Conservation (phyloP, 2,797 vertebrate species). For the Diglossa cyanea region DNA sequence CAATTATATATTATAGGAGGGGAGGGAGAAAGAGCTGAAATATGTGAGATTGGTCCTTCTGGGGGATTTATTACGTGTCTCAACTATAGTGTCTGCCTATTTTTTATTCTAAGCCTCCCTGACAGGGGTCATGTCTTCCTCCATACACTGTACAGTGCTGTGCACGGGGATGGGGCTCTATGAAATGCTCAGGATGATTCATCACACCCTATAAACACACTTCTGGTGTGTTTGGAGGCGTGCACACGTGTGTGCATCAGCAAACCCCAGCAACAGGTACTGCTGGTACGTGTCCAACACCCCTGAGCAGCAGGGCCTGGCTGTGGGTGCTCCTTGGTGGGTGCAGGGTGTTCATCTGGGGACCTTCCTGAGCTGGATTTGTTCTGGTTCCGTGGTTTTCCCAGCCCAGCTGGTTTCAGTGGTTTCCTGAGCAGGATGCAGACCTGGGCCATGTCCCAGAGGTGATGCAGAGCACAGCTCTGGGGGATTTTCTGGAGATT, state of each 20-base stretch:
- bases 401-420: background rate
- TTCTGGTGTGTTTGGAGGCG: background rate
- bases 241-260: background rate
- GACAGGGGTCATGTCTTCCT: constrained; percentile 68
- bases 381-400: background rate
- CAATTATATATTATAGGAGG: constrained; percentile 38
- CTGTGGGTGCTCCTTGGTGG: background rate
- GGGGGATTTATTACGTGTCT: constrained; percentile 51
- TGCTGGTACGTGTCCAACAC: fast-evolving
- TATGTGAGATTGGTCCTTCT: constrained; percentile 59
- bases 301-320: background rate
- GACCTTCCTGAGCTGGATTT: background rate
- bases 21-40: constrained; percentile 39
- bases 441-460: background rate
- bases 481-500: background rate
- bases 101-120: constrained; percentile 64
- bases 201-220: background rate
- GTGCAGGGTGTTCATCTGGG: background rate
- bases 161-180: constrained; percentile 7
- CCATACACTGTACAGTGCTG: background rate
- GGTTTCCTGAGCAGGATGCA: fast-evolving
- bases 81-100: constrained; percentile 63
- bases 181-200: constrained; percentile 22
- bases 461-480: fast-evolving
- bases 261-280: background rate